phyloP scores from a whole-genome alignment of 2,797 vertebrate genomes.

The Pseudomugil gertrudae region DNA sequence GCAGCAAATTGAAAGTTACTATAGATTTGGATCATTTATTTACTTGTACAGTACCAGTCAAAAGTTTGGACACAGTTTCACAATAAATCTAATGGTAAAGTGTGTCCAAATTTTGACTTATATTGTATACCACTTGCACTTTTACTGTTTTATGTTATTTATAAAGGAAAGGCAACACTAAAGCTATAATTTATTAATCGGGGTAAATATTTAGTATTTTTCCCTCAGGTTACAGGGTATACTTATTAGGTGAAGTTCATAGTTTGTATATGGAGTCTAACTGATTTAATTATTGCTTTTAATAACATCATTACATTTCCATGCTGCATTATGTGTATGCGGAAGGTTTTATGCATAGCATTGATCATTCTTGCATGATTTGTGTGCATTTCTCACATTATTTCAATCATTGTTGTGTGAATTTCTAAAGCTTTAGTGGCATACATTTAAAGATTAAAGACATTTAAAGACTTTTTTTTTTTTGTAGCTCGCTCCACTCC shows the following conservation, averaged over 20 bases:
- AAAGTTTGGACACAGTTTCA: too few species aligned
- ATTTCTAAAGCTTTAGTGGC: not conserved
- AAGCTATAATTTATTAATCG: not conserved
- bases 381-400: too few species aligned
- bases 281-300: too few species aligned
- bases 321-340: not conserved
- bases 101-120: too few species aligned
- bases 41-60: too few species aligned
- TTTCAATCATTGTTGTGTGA: not conserved
- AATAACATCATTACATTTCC: not conserved
- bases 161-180: not conserved
- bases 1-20: not conserved
- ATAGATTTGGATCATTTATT: not conserved
- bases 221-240: not conserved
- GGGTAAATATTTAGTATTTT: not conserved
- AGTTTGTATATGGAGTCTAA: not conserved
- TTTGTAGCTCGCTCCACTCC: slow-evolving; percentile 64
- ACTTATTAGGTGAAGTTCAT: not conserved
- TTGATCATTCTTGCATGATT: too few species aligned
- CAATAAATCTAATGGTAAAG: too few species aligned
- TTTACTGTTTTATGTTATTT: not conserved
- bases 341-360: too few species aligned
- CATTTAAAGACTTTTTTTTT: not conserved
- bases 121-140: too few species aligned
- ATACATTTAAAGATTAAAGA: not conserved